Evolutionary conservation across 1,140 invertebrate species (phyloP), one percentile per base, ranked within the genome.

Genomic region (Saccostrea cuccullata): DNA sequence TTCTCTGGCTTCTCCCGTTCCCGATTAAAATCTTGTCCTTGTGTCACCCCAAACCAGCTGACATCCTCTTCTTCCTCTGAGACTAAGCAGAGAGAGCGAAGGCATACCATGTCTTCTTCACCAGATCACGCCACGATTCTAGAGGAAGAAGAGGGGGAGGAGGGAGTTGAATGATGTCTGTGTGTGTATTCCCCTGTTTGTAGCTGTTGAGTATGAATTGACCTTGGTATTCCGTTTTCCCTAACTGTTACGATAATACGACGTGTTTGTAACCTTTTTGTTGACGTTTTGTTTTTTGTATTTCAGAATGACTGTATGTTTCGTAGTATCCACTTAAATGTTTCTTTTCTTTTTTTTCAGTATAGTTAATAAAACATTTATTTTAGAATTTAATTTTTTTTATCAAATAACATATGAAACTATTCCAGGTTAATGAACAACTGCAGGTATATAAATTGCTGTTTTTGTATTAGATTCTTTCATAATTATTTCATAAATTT

Each of bases 381-480:
- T 1, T 17, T 60, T 60, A 60, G 13, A 64, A n/a, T 20, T 64
- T 2, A 20, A 64, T 64, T 64, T 8, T n/a, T 64, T n/a, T 17
- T 64, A 1, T 8, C 4, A 64, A 64, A 36, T 1, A 36, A 64
- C 15, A n/a, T 20, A 6, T n/a, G 58, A 64, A 64, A 64, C n/a
- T 77, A 36, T 77, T 77, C 13, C 70, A 77, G 70, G 26, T 36
- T 30, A 77, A 40, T 77, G 70, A 77, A 77, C 70, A 77, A 15
- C 70, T 77, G 11, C 70, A 77, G 70, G 70, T 77, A 77, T 15
- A 30, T 77, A 12, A 15, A 77, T 77, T 30, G 26, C 30, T 77
- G 13, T 20, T 8, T 20, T 64, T 64, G 2, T n/a, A 64, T n/a
- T 64, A 8, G n/a, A 64, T 20, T 20, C 4, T 64, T 64, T 64